A percentile compares a stretch with the other conserved stretches of the same genome.
Evolutionary conservation across 2,888 invertebrate species (phyloP).

Genomic region (Aleiodes alternator): DNA sequence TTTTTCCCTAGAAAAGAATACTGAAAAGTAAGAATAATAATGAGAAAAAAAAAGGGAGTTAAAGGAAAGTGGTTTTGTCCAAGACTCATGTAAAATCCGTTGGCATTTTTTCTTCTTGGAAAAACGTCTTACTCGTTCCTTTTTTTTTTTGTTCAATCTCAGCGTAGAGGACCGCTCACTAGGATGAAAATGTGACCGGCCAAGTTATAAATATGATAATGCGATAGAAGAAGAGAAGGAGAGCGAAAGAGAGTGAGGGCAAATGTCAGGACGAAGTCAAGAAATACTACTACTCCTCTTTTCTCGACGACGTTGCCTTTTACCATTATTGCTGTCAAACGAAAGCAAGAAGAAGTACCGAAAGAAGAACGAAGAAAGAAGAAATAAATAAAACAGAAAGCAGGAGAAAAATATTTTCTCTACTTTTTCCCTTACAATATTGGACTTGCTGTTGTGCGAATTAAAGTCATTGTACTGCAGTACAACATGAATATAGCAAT

Average conservation of each 20-base stretch:
- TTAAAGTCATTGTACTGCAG: slow-evolving; percentile 52
- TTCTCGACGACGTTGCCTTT: slow-evolving; percentile 41
- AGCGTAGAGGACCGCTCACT: slow-evolving; percentile 44
- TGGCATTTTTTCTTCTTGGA: not conserved
- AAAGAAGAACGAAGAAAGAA: not conserved
- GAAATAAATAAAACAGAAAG: slow-evolving; percentile 16
- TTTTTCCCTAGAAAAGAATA: not conserved
- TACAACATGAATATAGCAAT: slow-evolving; percentile 8
- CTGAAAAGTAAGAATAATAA: too few species aligned
- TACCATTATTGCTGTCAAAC: slow-evolving; percentile 56
- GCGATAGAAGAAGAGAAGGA: slow-evolving; percentile 60
- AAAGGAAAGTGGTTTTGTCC: not conserved
- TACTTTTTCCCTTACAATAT: slow-evolving; percentile 53
- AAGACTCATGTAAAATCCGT: not conserved
- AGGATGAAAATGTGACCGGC: slow-evolving; percentile 45
- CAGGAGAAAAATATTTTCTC: slow-evolving; percentile 37
- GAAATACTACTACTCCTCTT: slow-evolving; percentile 65
- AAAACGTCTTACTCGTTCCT: not conserved
- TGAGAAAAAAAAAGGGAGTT: not conserved
- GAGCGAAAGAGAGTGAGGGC: slow-evolving; percentile 49
- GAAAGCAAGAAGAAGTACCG: slow-evolving; percentile 2
- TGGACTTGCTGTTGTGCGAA: slow-evolving; percentile 56
- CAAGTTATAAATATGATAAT: slow-evolving; percentile 75
- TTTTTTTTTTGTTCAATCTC: slow-evolving; percentile 39
- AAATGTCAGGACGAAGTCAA: slow-evolving; percentile 60